Conservation (phyloP, 2,797 vertebrate genomes). For the Takifugu ocellatus region DNA sequence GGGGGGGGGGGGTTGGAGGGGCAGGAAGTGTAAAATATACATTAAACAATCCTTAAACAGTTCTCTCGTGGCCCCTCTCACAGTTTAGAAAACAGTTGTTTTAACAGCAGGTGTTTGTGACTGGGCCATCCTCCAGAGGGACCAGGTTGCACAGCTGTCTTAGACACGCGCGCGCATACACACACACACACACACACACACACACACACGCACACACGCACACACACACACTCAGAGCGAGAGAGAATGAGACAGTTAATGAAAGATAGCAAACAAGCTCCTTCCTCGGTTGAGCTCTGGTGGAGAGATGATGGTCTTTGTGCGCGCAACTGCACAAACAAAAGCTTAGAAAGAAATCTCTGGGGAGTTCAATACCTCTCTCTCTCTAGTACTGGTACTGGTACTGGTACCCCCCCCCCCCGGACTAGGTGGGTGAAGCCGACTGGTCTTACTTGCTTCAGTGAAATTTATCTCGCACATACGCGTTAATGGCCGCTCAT, state of each 20-base stretch:
- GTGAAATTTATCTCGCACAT: conserved; percentile 60
- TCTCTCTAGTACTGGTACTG: neutral
- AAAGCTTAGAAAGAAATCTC: conserved; percentile 68
- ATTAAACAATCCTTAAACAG: neutral
- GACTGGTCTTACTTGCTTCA: conserved; percentile 45
- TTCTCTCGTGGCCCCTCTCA: conserved; percentile 7
- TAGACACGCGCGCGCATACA: conserved; percentile 10
- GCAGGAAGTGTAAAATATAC: too few relatives aligned
- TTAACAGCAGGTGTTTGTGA: conserved; percentile 63
- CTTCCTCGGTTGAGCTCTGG: conserved; percentile 29
- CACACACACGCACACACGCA: conserved; percentile 10
- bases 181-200: conserved; percentile 7
- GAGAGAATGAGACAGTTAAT: conserved; percentile 38
- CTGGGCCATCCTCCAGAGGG: conserved; percentile 60
- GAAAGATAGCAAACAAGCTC: conserved; percentile 59
- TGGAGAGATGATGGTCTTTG: conserved; percentile 54
- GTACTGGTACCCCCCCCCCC: neutral
- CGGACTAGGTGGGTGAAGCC: conserved; percentile 33
- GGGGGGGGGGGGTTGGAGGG: too few relatives aligned
- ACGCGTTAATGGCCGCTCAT: conserved; percentile 29
- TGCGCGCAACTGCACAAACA: conserved; percentile 58
- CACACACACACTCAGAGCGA: neutral
- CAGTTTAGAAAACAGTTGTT: conserved; percentile 36
- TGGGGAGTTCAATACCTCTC: conserved; percentile 47
- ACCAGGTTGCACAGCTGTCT: conserved; percentile 63